Base-by-base conservation (phyloP, 2,888 invertebrate genomes). In the Noctua janthina region DNA sequence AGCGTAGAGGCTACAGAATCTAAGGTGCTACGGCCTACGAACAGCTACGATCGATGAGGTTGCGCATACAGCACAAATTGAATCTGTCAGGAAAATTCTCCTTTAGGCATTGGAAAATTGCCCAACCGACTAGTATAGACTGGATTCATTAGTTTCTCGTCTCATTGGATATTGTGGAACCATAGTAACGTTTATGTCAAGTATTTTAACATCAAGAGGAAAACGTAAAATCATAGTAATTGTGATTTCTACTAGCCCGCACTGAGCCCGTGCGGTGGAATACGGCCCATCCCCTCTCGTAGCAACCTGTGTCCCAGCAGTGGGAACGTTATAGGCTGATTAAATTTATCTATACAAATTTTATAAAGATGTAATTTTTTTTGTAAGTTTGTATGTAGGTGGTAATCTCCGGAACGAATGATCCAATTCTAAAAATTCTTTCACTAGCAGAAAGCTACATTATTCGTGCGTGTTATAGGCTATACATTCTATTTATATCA, bases 51-150 rank as follows among this genome's bases (percentile, higher is more conserved):
- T 82, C 83, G 39, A 82, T 69, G 11, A 64, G n/a, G 56, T 66
- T 56, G 82, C 64, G 69, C 70, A 81, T 82, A 82, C 56, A 82
- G 15, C 7, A 64, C 62, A 64, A 82, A 81, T 64, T 64, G 29
- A 82, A 66, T 70, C 56, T 11, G 62, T 11, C 54, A 54, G 68
- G 13, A 54, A 74, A 54, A 69, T n/a, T 49, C 67, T 77, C 67
- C 71, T 82, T 39, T 43, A 10, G 13, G 71, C 1, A 56, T 77
- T 78, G 72, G 83, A 78, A 69, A 54, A 72, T 68, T 82, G 82
- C 83, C 82, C 83, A 68, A 49, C 13, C 2, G 20, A n/a, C n/a
- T 74, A 46, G n/a, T 23, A 15, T 39, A 69, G n/a, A 2, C 59
- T 67, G 20, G 39, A n/a, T n/a, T 35, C 20, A 51, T 39, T n/a